Conservation (phyloP, 2,797 vertebrate species). For the Antrozous pallidus region DNA sequence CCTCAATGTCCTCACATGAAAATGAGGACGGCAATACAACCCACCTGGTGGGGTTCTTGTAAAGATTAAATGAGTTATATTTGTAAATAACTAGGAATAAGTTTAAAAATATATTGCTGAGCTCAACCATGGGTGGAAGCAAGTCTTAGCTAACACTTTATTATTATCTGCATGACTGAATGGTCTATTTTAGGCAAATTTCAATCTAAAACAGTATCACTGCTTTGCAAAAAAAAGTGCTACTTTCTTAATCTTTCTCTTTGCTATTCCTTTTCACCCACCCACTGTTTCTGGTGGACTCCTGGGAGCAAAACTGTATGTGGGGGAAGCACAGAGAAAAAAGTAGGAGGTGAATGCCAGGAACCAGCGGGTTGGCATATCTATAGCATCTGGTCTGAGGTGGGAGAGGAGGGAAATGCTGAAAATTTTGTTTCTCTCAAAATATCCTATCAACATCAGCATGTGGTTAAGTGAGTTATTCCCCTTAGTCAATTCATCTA, state of each 20-base stretch:
- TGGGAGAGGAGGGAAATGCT: not conserved
- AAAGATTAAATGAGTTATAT: not conserved
- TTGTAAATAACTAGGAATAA: not conserved
- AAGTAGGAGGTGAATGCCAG: not conserved
- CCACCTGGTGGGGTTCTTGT: not conserved
- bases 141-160: not conserved
- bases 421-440: not conserved
- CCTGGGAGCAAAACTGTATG: not conserved
- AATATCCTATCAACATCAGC: not conserved
- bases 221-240: not conserved
- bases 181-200: constrained; percentile 2
- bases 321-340: not conserved
- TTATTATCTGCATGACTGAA: not conserved
- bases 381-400: not conserved
- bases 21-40: not conserved
- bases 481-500: not conserved
- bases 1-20: not conserved
- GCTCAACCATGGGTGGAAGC: not conserved
- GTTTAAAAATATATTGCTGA: too few relatives aligned
- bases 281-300: not conserved
- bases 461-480: not conserved
- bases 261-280: not conserved
- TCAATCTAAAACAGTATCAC: not conserved
- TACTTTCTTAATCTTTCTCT: not conserved
- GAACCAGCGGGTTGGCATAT: not conserved